Evolutionary conservation across 2,797 vertebrate species (phyloP).

Genomic region (Margarornis squamiger): DNA sequence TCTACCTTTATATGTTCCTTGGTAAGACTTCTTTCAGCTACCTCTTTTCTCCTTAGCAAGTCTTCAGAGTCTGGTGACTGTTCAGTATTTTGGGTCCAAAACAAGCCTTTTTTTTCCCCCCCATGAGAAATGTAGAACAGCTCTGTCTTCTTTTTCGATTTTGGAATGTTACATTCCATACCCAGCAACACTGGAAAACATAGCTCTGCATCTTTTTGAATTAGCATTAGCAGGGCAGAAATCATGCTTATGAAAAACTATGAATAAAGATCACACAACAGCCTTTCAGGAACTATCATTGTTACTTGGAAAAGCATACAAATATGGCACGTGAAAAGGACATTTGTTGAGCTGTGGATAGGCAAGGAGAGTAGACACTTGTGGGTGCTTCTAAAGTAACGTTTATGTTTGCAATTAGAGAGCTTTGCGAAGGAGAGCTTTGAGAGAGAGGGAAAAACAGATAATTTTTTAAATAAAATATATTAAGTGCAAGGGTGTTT

Average conservation of each 20-base stretch:
- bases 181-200: slow-evolving; percentile 16
- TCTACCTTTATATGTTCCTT: not conserved
- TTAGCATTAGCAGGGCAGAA: slow-evolving; percentile 68
- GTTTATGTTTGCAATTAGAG: slow-evolving; percentile 74
- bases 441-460: slow-evolving; percentile 42
- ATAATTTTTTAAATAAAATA: slow-evolving; percentile 32
- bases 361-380: slow-evolving; percentile 58
- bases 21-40: not conserved
- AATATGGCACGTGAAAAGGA: slow-evolving; percentile 69
- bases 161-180: not conserved
- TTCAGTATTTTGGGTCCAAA: slow-evolving; percentile 57
- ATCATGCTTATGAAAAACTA: slow-evolving; percentile 42
- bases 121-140: slow-evolving; percentile 50
- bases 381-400: slow-evolving; percentile 36
- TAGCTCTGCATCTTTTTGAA: slow-evolving; percentile 30
- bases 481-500: slow-evolving; percentile 66
- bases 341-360: slow-evolving; percentile 64
- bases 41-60: not conserved
- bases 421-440: no score
- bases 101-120: slow-evolving; percentile 36
- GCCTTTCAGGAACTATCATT: slow-evolving; percentile 74
- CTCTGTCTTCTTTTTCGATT: slow-evolving; percentile 41
- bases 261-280: slow-evolving; percentile 16
- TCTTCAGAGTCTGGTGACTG: slow-evolving; percentile 51
- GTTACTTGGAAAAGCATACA: slow-evolving; percentile 76